A percentile compares a stretch with the other conserved stretches of the same genome.
phyloP scores from a whole-genome alignment of 2,888 invertebrate species.

The Tridacna crocea region DNA sequence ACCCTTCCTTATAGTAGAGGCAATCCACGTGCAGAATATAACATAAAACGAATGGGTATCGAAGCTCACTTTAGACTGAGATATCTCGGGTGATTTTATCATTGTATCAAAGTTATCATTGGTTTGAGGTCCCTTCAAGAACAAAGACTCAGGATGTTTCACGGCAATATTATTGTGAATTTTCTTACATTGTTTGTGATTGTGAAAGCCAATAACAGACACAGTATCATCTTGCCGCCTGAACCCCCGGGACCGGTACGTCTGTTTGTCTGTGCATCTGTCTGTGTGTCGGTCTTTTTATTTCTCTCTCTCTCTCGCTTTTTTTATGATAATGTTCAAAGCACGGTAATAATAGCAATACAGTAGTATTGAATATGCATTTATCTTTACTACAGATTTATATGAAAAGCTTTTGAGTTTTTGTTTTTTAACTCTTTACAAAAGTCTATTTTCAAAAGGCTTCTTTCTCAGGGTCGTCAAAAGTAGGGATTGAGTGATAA shows the following conservation, averaged over 20 bases:
- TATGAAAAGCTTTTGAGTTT: too few species aligned
- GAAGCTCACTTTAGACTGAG: background rate
- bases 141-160: background rate
- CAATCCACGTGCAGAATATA: slow-evolving; percentile 15
- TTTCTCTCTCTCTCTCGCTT: too few species aligned
- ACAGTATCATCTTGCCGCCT: slow-evolving; percentile 27
- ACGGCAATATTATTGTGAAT: background rate
- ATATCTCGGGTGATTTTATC: background rate
- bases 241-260: slow-evolving; percentile 34
- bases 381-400: too few species aligned
- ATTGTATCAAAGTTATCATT: slow-evolving; percentile 4
- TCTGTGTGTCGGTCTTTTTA: too few species aligned
- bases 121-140: background rate
- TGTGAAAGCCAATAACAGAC: background rate
- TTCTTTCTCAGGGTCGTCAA: too few species aligned
- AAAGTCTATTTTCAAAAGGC: too few species aligned
- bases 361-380: too few species aligned
- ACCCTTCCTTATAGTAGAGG: slow-evolving; percentile 10
- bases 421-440: too few species aligned
- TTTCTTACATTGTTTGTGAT: slow-evolving; percentile 8
- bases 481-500: too few species aligned
- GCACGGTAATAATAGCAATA: too few species aligned
- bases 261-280: background rate
- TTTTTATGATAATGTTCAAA: too few species aligned
- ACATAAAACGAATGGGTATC: background rate